A percentile compares a stretch with the other conserved stretches of the same genome.
These are phyloP conservation scores for Drosophila gunungcola DNA, from an alignment of 1,140 invertebrate species.

Conservation along the genomic window DNA sequence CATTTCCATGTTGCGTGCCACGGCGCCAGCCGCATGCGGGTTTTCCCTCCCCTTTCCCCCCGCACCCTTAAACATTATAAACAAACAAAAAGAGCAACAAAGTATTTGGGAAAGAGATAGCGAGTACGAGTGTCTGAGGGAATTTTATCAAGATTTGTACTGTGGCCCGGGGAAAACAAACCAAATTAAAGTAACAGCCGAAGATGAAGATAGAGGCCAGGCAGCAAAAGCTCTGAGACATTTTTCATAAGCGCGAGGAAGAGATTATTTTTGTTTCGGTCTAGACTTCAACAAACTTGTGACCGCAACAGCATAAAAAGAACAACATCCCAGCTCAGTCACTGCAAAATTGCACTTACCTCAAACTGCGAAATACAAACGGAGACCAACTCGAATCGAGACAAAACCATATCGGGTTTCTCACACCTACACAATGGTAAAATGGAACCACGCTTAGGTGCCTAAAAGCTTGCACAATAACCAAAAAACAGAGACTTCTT, in stretches of 20 bases:
- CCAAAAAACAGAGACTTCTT: not conserved
- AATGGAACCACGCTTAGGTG: constrained; percentile 54
- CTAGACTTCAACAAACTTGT: constrained; percentile 19
- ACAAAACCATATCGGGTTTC: constrained; percentile 65
- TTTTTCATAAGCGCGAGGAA: constrained; percentile 15
- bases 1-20: constrained; percentile 61
- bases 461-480: constrained; percentile 74
- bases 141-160: constrained; percentile 57
- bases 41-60: not conserved
- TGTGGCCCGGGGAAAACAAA: constrained; percentile 2
- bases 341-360: constrained; percentile 60
- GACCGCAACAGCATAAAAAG: constrained; percentile 19
- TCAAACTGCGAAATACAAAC: constrained; percentile 30
- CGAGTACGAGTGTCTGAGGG: constrained; percentile 18
- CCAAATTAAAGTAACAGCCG: constrained; percentile 34
- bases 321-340: constrained; percentile 40
- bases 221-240: constrained; percentile 8
- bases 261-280: constrained; percentile 14
- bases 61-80: constrained; percentile 46
- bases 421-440: constrained; percentile 68
- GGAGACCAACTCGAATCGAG: constrained; percentile 33
- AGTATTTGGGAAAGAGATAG: constrained; percentile 18
- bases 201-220: constrained; percentile 13
- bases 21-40: constrained; percentile 68
- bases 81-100: constrained; percentile 53